Conservation (phyloP, 2,888 invertebrate species). For the Glaucopsyche alexis region DNA sequence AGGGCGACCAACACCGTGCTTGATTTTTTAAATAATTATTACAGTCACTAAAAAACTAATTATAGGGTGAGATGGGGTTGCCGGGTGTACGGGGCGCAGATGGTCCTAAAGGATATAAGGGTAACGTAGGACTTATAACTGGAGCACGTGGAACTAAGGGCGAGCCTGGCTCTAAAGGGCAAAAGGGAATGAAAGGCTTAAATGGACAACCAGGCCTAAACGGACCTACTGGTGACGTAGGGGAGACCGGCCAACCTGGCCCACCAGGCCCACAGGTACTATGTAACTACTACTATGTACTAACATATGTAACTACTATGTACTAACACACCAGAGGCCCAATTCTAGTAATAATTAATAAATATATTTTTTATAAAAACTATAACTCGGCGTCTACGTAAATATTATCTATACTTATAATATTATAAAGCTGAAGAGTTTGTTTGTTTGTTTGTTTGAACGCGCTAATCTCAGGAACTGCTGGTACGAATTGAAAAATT, state of each 20-base stretch:
- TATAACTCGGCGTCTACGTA: too few relatives aligned
- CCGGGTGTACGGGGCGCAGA: background rate
- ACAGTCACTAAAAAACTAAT: background rate
- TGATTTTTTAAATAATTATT: background rate
- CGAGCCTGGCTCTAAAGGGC: background rate
- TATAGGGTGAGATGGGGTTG: background rate
- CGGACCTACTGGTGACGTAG: background rate
- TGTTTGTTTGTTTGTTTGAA: too few relatives aligned
- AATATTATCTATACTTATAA: too few relatives aligned
- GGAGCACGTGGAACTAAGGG: constrained; percentile 1
- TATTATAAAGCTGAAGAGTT: too few relatives aligned
- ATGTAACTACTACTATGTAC: too few relatives aligned
- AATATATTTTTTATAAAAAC: too few relatives aligned
- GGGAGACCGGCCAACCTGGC: background rate
- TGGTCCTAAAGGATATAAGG: background rate
- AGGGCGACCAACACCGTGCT: too few relatives aligned
- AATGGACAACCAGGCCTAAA: background rate
- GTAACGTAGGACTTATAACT: background rate
- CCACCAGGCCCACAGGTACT: background rate
- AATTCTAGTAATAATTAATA: too few relatives aligned
- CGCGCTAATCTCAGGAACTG: too few relatives aligned
- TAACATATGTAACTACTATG: too few relatives aligned
- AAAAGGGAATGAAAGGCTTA: background rate
- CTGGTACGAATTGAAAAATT: too few relatives aligned
- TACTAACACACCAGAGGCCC: background rate